Conservation (phyloP, 2,797 vertebrate species). For the Geotrypetes seraphini region DNA sequence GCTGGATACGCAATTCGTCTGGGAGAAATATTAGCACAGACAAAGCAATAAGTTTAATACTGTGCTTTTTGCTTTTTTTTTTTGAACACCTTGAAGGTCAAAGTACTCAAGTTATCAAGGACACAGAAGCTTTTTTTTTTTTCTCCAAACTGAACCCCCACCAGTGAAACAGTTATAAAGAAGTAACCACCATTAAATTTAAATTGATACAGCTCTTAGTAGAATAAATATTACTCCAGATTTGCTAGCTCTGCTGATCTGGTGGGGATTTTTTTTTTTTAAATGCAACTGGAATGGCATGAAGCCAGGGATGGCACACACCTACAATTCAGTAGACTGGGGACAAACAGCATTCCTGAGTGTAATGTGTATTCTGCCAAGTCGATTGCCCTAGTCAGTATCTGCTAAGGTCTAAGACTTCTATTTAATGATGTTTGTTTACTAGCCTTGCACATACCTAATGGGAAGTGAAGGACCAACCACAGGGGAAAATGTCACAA, state of each 20-base stretch:
- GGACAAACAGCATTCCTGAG: too few relatives aligned
- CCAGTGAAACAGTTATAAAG: constrained; percentile 17
- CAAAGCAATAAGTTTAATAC: neutral
- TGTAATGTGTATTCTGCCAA: too few relatives aligned
- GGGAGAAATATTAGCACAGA: constrained; percentile 20
- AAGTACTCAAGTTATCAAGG: constrained; percentile 12
- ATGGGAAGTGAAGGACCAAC: too few relatives aligned
- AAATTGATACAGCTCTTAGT: constrained; percentile 11
- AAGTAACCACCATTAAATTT: too few relatives aligned
- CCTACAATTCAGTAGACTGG: too few relatives aligned
- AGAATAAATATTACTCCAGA: constrained; percentile 5
- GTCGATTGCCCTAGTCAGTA: too few relatives aligned
- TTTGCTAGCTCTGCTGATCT: constrained; percentile 4
- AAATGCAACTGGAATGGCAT: too few relatives aligned
- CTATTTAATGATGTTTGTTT: too few relatives aligned
- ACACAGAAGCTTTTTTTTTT: constrained; percentile 20
- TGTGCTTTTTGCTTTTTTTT: neutral
- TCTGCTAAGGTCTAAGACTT: too few relatives aligned
- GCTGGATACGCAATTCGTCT: neutral
- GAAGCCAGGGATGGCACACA: too few relatives aligned
- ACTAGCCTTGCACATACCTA: too few relatives aligned
- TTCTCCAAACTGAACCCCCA: constrained; percentile 16
- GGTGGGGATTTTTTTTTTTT: neutral
- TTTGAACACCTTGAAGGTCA: constrained; percentile 3
- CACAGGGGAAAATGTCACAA: too few relatives aligned